These are phyloP conservation scores for Axis porcinus DNA, from an alignment of 2,113 vertebrate species.

Conservation along the genomic window DNA sequence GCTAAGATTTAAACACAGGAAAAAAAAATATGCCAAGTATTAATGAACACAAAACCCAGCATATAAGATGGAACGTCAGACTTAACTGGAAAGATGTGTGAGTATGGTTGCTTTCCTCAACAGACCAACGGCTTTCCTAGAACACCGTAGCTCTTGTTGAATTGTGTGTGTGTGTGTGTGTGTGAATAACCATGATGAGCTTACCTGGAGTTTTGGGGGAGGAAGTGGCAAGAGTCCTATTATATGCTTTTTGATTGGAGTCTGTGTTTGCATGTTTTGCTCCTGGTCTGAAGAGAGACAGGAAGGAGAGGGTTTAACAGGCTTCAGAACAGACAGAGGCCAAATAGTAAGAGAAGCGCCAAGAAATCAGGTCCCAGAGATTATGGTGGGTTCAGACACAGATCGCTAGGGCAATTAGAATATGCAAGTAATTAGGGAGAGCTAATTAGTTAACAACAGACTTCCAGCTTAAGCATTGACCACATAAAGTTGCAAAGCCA, in stretches of 20 bases:
- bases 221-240: neutral
- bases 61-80: neutral
- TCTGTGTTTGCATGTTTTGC: neutral
- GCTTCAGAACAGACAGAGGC: neutral
- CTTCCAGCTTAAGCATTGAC: constrained; percentile 11
- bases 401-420: constrained; percentile 31
- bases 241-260: neutral
- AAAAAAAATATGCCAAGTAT: neutral
- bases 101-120: neutral
- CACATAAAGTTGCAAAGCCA: neutral
- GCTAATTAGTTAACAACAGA: constrained; percentile 53
- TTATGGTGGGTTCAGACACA: constrained; percentile 24
- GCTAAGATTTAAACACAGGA: neutral
- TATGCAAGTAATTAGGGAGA: constrained; percentile 43
- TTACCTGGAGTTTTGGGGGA: neutral
- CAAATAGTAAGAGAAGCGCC: constrained; percentile 20
- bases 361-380: constrained; percentile 23
- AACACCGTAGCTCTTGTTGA: neutral
- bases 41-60: neutral
- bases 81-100: neutral
- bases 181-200: neutral
- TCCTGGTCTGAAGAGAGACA: neutral
- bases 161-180: neutral
- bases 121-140: neutral
- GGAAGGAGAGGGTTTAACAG: neutral